Evolutionary conservation across 2,113 vertebrate species (phyloP).

Genomic region (Misgurnus anguillicaudatus): DNA sequence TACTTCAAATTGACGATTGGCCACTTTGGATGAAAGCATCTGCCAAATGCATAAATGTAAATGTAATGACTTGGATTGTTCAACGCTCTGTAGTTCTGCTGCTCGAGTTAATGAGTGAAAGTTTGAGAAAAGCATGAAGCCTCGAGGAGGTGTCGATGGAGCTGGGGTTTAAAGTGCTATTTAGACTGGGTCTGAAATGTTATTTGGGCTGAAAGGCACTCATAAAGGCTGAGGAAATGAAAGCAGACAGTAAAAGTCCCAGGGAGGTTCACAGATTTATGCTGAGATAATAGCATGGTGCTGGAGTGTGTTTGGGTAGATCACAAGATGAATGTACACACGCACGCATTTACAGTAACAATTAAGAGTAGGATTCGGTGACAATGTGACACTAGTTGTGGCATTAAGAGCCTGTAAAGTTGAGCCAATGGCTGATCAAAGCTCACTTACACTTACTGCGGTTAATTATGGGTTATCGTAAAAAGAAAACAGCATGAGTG

Average conservation of each 20-base stretch:
- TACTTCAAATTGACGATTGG: too few species aligned
- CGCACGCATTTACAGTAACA: neutral
- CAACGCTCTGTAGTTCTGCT: neutral
- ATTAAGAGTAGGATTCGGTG: conserved; percentile 19
- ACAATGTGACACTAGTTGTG: neutral
- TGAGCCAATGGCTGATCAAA: neutral
- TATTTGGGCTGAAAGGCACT: conserved; percentile 36
- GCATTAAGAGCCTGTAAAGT: conserved; percentile 16
- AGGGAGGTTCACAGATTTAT: conserved; percentile 24
- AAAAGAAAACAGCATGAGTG: conserved; percentile 11
- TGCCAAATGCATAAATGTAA: too few species aligned
- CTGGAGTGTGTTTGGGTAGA: conserved; percentile 20
- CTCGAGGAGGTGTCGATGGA: conserved; percentile 24
- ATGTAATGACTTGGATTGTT: too few species aligned
- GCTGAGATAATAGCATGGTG: conserved; percentile 44
- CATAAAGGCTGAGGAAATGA: conserved; percentile 42
- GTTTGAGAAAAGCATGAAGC: conserved; percentile 9
- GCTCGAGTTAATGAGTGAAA: neutral
- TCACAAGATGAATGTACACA: conserved; percentile 18
- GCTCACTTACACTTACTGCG: neutral
- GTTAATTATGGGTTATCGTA: conserved; percentile 22
- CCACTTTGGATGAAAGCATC: too few species aligned
- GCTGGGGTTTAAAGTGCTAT: conserved; percentile 23
- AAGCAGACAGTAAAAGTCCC: conserved; percentile 36
- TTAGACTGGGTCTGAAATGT: conserved; percentile 41